phyloP scores from a whole-genome alignment of 2,888 invertebrate species.

The Scaptomyza flava region DNA sequence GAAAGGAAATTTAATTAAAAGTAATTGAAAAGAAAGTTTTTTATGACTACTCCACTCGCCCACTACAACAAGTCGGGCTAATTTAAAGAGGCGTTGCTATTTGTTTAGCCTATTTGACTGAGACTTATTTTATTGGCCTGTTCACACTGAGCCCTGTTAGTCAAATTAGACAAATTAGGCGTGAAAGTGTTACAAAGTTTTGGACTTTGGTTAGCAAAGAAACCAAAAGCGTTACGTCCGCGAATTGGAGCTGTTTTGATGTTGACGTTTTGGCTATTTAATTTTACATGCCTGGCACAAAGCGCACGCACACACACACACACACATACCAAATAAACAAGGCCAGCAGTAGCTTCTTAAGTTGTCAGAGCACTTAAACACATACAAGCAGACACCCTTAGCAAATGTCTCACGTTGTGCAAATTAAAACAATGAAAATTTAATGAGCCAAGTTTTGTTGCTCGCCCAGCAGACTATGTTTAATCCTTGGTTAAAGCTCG shows the following conservation, averaged over 20 bases:
- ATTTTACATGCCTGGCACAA: constrained; percentile 24
- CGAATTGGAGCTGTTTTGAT: constrained; percentile 18
- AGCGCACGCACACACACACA: background rate
- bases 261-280: constrained; percentile 21
- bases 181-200: constrained; percentile 48
- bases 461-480: constrained; percentile 18
- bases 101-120: too few species aligned
- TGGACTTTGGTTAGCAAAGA: constrained; percentile 27
- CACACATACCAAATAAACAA: background rate
- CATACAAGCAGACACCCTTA: constrained; percentile 14
- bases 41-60: background rate
- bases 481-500: constrained; percentile 16
- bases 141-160: background rate
- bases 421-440: constrained; percentile 74
- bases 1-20: too few species aligned
- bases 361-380: constrained; percentile 22
- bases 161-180: constrained; percentile 72
- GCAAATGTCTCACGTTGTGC: constrained; percentile 33
- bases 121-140: background rate
- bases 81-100: background rate
- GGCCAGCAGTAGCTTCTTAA: constrained; percentile 17
- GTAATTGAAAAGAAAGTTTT: background rate
- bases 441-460: constrained; percentile 62
- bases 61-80: background rate
- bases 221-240: constrained; percentile 7